Evolutionary conservation across 2,888 invertebrate species (phyloP).

Genomic region (Tenodera sinensis): DNA sequence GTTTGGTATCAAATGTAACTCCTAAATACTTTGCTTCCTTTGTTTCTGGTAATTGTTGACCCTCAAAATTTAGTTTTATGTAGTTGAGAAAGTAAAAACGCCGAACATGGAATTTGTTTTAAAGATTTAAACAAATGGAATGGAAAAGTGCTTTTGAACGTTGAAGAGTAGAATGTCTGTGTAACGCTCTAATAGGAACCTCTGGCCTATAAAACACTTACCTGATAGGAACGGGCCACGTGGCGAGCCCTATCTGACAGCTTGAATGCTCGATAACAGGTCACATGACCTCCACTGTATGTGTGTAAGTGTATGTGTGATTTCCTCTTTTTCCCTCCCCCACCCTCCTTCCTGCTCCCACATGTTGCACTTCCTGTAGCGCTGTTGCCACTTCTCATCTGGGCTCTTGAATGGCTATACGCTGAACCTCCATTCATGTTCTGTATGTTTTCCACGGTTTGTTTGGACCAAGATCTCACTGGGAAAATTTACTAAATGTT

Average conservation of each 20-base stretch:
- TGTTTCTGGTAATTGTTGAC: too few species aligned
- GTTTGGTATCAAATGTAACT: too few species aligned
- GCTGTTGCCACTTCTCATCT: not conserved
- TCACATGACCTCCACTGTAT: not conserved
- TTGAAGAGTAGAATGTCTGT: too few species aligned
- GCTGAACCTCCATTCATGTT: not conserved
- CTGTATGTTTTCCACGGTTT: too few species aligned
- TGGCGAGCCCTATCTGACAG: not conserved
- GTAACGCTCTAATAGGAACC: not conserved
- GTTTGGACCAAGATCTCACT: too few species aligned
- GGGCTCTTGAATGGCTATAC: not conserved
- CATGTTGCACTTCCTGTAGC: not conserved
- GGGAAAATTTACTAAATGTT: too few species aligned
- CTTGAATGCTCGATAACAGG: not conserved
- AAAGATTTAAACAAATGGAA: too few species aligned
- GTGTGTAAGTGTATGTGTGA: not conserved
- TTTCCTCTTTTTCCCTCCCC: not conserved
- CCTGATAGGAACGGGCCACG: not conserved
- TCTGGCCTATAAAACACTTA: not conserved
- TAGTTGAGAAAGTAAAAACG: too few species aligned
- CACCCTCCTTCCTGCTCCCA: not conserved
- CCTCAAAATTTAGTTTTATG: too few species aligned
- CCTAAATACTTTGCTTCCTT: too few species aligned
- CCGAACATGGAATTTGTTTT: too few species aligned
- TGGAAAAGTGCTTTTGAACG: too few species aligned